Evolutionary conservation across 2,113 vertebrate species (phyloP).

Genomic region (Zosterops borbonicus): DNA sequence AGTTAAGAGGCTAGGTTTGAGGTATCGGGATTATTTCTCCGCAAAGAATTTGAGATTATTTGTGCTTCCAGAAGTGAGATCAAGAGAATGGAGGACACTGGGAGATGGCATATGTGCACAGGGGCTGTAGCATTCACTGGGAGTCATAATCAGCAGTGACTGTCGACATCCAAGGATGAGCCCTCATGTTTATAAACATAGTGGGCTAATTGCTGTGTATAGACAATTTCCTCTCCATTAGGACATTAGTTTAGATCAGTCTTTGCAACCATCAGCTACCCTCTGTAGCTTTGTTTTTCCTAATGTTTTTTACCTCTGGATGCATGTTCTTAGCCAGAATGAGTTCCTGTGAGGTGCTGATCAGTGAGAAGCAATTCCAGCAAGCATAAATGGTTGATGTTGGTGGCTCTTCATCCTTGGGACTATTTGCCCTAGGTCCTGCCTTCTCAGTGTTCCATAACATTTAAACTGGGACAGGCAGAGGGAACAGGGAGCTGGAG

Average conservation of each 20-base stretch:
- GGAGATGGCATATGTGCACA: not conserved
- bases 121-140: not conserved
- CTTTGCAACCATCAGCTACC: not conserved
- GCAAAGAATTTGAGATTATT: not conserved
- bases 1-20: not conserved
- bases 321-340: not conserved
- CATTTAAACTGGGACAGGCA: not conserved
- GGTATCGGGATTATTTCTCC: not conserved
- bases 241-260: not conserved
- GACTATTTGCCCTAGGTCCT: not conserved
- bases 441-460: not conserved
- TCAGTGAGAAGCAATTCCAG: not conserved
- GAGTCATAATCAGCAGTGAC: not conserved
- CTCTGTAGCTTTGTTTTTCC: not conserved
- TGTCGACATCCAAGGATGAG: not conserved
- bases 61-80: not conserved
- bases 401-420: not conserved
- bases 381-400: rapidly evolving
- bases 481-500: not conserved
- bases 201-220: not conserved
- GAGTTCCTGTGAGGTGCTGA: not conserved
- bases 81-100: not conserved
- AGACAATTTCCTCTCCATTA: not conserved
- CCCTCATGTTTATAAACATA: not conserved
- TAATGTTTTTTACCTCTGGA: not conserved